phyloP scores from a whole-genome alignment of 2,888 invertebrate genomes.

The Apomyelois bistriatella region DNA sequence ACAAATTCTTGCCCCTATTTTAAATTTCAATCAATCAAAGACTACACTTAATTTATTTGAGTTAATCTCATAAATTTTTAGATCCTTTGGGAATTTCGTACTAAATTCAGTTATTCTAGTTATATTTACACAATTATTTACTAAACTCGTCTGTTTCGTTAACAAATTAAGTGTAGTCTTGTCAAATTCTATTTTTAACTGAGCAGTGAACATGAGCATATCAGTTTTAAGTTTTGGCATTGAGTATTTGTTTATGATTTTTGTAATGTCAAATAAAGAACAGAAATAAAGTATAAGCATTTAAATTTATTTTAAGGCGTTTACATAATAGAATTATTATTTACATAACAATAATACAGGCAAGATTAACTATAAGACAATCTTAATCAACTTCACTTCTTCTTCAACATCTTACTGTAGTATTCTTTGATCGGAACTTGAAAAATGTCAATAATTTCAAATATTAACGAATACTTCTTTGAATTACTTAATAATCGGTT shows the following conservation, averaged over 20 bases:
- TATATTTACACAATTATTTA: not conserved
- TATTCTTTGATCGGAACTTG: no score
- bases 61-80: not conserved
- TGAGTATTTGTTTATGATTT: not conserved
- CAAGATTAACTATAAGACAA: no score
- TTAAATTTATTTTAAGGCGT: no score
- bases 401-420: no score
- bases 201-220: conserved; percentile 3
- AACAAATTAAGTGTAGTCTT: not conserved
- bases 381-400: not conserved
- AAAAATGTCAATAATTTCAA: no score
- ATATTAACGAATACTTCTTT: no score
- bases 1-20: no score
- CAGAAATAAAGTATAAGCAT: no score
- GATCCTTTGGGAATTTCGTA: not conserved
- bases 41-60: not conserved
- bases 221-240: not conserved
- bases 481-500: no score
- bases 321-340: no score
- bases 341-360: no score
- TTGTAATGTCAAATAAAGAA: no score
- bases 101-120: not conserved
- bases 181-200: not conserved
- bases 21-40: not conserved
- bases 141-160: not conserved